Percentiles rank a stretch among this genome's conserved stretches.
phyloP scores from a whole-genome alignment of 2,888 invertebrate genomes.

The Branchipolynoe longqiensis region DNA sequence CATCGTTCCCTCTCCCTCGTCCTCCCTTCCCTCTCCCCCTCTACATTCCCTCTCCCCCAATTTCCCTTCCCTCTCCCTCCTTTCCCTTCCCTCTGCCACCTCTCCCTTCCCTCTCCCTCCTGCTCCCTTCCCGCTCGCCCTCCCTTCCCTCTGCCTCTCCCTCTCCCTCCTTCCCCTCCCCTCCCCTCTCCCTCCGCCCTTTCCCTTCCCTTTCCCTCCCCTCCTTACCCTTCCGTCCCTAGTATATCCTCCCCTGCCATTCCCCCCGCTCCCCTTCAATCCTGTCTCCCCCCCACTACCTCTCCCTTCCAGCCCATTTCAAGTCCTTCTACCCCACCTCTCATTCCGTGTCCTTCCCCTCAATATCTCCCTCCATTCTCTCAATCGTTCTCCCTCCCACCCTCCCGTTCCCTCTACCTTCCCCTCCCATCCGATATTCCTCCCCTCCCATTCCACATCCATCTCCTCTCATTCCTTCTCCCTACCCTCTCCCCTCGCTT shows the following conservation, averaged over 20 bases:
- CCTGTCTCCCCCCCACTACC: neutral
- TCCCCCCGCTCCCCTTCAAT: neutral
- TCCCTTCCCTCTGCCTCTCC: constrained; percentile 8
- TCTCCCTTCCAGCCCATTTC: neutral
- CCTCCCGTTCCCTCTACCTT: neutral
- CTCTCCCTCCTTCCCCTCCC: constrained; percentile 75
- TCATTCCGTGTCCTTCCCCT: neutral
- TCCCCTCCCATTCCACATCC: too few species aligned
- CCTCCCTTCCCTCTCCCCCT: neutral
- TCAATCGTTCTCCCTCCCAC: neutral
- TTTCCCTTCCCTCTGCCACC: neutral
- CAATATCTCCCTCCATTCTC: neutral
- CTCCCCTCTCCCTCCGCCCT: neutral
- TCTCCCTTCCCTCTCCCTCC: neutral
- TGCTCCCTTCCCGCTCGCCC: neutral
- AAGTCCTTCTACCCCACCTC: neutral
- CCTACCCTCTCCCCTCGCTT: too few species aligned
- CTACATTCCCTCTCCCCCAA: neutral
- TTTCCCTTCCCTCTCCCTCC: neutral
- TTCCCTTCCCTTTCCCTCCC: neutral
- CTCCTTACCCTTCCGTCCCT: neutral
- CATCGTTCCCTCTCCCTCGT: neutral
- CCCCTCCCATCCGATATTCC: neutral
- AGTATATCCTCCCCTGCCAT: neutral
- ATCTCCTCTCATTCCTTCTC: too few species aligned